Conservation (phyloP, 2,113 vertebrate genomes). For the Choloepus hoffmanni region DNA sequence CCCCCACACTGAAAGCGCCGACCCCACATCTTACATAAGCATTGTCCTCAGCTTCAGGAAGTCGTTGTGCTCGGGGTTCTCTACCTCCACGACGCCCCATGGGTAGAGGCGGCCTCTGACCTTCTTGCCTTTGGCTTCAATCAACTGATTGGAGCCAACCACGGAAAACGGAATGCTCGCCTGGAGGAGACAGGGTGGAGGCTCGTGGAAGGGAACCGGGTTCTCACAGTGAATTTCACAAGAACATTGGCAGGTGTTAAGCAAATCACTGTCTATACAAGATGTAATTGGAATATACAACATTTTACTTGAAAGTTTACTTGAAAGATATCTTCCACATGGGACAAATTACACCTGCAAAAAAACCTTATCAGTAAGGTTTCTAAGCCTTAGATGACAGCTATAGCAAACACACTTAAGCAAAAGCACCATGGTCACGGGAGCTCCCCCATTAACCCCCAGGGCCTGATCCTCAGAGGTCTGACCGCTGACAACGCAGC, state of each 20-base stretch:
- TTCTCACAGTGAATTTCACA: accelerated
- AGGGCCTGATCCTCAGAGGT: background rate
- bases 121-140: slow-evolving; percentile 99
- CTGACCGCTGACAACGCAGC: background rate
- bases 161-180: slow-evolving; percentile 98
- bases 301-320: background rate
- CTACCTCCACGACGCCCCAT: slow-evolving; percentile 99
- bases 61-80: slow-evolving; percentile 99
- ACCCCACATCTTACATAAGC: slow-evolving; percentile 93
- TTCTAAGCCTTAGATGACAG: background rate
- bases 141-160: slow-evolving; percentile 98
- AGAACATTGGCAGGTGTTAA: accelerated
- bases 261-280: accelerated
- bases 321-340: no score
- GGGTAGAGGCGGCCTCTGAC: slow-evolving; percentile 98
- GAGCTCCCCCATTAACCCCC: no score
- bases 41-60: slow-evolving; percentile 99
- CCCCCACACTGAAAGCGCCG: accelerated
- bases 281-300: background rate
- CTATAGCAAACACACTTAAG: background rate
- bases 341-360: background rate
- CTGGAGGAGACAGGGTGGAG: slow-evolving; percentile 83
- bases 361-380: background rate
- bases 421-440: background rate
- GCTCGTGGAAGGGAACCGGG: background rate